Percentiles rank a stretch among this genome's conserved stretches.
phyloP scores from a whole-genome alignment of 1,140 invertebrate genomes.

The Gonioctena quinquepunctata region DNA sequence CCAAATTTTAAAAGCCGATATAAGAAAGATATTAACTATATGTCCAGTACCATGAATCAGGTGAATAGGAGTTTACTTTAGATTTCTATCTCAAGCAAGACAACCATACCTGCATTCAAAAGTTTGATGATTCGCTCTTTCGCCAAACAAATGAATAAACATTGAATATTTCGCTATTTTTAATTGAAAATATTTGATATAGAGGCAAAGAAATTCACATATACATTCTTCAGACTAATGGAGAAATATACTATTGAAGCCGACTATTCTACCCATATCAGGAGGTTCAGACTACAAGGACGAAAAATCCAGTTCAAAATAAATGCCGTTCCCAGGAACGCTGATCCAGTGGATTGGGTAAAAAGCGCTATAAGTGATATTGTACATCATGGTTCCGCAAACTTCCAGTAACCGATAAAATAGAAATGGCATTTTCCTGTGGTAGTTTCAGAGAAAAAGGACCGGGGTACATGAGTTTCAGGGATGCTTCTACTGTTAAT shows the following conservation, averaged over 20 bases:
- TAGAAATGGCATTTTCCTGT: slow-evolving; percentile 1
- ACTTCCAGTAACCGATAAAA: background rate
- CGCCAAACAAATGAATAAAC: too few species aligned
- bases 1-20: too few species aligned
- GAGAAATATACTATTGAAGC: background rate
- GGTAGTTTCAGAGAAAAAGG: slow-evolving; percentile 1
- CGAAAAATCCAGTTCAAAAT: background rate
- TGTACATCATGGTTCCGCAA: background rate
- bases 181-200: too few species aligned
- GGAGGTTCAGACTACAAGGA: background rate
- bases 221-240: too few species aligned
- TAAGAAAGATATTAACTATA: too few species aligned
- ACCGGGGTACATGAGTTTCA: slow-evolving; percentile 1
- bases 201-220: too few species aligned
- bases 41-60: too few species aligned
- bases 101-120: too few species aligned
- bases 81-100: too few species aligned
- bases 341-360: background rate
- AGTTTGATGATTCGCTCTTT: too few species aligned
- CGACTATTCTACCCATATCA: background rate
- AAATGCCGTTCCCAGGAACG: background rate
- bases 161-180: too few species aligned
- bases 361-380: background rate
- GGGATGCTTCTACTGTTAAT: background rate
- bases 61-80: too few species aligned